phyloP scores from a whole-genome alignment of 2,888 invertebrate species.

The Apotomis capreana region DNA sequence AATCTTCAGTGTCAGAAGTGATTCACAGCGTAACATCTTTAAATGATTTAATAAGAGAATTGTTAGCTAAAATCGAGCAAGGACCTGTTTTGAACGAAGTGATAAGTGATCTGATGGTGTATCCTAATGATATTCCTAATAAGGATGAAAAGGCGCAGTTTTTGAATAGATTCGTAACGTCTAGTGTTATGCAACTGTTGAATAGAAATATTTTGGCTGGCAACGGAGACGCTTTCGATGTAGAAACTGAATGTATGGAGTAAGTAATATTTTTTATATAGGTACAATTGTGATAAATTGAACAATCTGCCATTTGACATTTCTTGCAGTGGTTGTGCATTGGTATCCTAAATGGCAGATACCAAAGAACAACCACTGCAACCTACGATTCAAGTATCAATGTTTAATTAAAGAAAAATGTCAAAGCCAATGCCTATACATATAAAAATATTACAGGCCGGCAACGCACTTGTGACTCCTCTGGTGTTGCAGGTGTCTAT shows the following conservation, averaged over 20 bases:
- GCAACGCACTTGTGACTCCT: too few relatives aligned
- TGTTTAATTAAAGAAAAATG: too few relatives aligned
- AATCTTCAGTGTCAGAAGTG: slow-evolving; percentile 87
- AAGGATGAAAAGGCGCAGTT: slow-evolving; percentile 57
- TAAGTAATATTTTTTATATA: slow-evolving; percentile 56
- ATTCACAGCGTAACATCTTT: slow-evolving; percentile 85
- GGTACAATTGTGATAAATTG: too few relatives aligned
- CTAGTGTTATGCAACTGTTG: slow-evolving; percentile 65
- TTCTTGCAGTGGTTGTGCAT: too few relatives aligned
- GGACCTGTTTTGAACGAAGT: slow-evolving; percentile 57
- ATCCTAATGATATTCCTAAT: slow-evolving; percentile 68
- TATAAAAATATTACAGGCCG: too few relatives aligned
- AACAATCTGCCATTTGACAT: too few relatives aligned
- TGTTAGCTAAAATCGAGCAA: slow-evolving; percentile 65
- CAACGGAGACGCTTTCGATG: slow-evolving; percentile 51
- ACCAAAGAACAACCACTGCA: too few relatives aligned
- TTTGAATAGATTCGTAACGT: slow-evolving; percentile 74
- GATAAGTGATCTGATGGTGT: slow-evolving; percentile 78
- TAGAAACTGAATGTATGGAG: slow-evolving; percentile 78
- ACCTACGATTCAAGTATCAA: too few relatives aligned
- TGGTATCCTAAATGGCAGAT: too few relatives aligned
- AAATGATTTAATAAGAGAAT: slow-evolving; percentile 79
- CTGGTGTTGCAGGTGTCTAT: too few relatives aligned
- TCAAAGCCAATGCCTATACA: too few relatives aligned
- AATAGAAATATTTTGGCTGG: slow-evolving; percentile 54